Conservation (phyloP, 2,888 invertebrate genomes). For the Noctua pronuba region DNA sequence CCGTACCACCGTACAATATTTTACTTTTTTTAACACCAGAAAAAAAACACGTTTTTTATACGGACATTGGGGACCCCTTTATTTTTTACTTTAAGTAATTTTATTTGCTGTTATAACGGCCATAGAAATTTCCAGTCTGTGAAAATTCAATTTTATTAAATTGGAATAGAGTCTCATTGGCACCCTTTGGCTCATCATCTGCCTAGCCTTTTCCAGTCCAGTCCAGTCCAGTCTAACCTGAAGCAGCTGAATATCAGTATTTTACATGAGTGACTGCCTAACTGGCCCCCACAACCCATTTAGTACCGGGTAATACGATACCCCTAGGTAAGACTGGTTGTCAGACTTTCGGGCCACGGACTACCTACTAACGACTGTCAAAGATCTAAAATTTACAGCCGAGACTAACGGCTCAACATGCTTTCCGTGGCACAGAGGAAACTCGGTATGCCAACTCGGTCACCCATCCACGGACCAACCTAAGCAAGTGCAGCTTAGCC, state of each 20-base stretch:
- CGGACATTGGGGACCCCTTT: background rate
- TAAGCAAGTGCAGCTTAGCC: background rate
- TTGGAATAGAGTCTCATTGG: background rate
- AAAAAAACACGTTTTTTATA: background rate
- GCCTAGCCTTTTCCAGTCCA: background rate
- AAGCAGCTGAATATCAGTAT: background rate
- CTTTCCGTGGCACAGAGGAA: background rate
- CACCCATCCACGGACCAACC: background rate
- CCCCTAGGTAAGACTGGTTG: background rate
- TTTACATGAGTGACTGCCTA: background rate
- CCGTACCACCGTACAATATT: background rate
- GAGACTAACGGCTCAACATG: background rate
- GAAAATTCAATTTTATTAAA: background rate
- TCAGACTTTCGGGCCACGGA: background rate
- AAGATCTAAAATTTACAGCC: background rate
- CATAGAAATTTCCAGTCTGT: background rate
- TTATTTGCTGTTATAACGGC: background rate
- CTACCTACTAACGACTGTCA: background rate
- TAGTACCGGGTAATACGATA: background rate
- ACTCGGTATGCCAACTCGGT: no score
- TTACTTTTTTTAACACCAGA: background rate
- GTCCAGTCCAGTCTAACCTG: background rate
- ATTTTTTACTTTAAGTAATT: background rate
- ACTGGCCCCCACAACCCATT: background rate
- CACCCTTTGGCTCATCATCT: background rate